Evolutionary conservation across 2,113 vertebrate genomes (phyloP).

Genomic region (Paramormyrops kingsleyae): DNA sequence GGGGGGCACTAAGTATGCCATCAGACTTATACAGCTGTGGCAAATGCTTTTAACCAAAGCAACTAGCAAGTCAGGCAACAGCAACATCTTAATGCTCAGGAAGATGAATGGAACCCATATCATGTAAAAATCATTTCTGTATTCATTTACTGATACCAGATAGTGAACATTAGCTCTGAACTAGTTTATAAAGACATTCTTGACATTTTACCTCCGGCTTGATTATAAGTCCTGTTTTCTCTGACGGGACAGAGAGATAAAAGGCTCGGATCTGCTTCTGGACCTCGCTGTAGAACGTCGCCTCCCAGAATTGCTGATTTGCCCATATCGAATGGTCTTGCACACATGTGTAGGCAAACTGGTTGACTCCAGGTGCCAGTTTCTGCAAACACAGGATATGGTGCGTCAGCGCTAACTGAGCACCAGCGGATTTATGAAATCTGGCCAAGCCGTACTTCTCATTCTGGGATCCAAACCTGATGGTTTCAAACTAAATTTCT

Average conservation of each 20-base stretch:
- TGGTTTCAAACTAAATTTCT: conserved; percentile 39
- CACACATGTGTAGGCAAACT: conserved; percentile 94
- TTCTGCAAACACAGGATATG: conserved; percentile 62
- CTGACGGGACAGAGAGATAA: conserved; percentile 75
- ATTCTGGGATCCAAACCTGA: not conserved
- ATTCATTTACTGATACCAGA: not conserved
- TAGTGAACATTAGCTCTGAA: not conserved
- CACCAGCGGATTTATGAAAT: not conserved
- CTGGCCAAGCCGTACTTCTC: not conserved
- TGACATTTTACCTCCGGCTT: conserved; percentile 68
- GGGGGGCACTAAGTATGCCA: not conserved
- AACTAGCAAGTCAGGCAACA: not conserved
- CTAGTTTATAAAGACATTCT: not conserved
- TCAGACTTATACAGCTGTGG: not conserved
- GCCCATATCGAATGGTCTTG: conserved; percentile 96
- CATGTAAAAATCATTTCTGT: not conserved
- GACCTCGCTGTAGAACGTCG: conserved; percentile 91
- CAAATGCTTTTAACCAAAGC: not conserved
- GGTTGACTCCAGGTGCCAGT: conserved; percentile 84
- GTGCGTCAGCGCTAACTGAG: not conserved
- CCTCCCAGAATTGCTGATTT: conserved; percentile 96
- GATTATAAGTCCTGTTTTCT: conserved; percentile 53
- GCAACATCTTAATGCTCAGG: not conserved
- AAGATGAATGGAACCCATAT: not conserved
- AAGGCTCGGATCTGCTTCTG: conserved; percentile 88